Conservation (phyloP, 1,140 invertebrate genomes). For the Anagrus nilaparvatae region DNA sequence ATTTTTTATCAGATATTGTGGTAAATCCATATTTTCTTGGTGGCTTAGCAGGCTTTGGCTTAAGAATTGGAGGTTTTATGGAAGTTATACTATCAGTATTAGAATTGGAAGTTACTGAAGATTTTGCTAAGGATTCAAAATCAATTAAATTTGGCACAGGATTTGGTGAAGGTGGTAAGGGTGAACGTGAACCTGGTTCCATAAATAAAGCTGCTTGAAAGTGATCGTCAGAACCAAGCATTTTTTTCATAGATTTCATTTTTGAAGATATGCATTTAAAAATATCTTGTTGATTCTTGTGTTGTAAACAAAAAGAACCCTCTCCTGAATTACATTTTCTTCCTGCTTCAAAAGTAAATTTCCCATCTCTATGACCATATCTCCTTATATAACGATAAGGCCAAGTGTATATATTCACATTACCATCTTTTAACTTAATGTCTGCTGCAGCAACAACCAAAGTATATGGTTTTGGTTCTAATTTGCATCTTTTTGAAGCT, state of each 20-base stretch:
- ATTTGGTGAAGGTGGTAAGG: conserved; percentile 57
- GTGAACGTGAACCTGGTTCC: conserved; percentile 66
- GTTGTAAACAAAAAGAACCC: conserved; percentile 70
- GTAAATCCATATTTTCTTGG: conserved; percentile 49
- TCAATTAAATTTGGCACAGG: conserved; percentile 40
- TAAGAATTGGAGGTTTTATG: conserved; percentile 33
- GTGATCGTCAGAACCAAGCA: conserved; percentile 62
- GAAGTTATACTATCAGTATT: conserved; percentile 19
- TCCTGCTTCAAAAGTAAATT: conserved; percentile 85
- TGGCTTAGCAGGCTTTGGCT: conserved; percentile 55
- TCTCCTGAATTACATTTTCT: conserved; percentile 78
- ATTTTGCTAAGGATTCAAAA: conserved; percentile 25
- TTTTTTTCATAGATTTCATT: conserved; percentile 76
- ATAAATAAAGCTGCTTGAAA: conserved; percentile 61
- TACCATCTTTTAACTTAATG: conserved; percentile 59
- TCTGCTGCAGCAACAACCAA: conserved; percentile 61
- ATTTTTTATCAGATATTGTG: conserved; percentile 34
- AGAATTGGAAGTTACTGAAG: conserved; percentile 5
- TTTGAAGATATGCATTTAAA: conserved; percentile 66
- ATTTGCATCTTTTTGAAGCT: conserved; percentile 61
- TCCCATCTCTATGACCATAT: conserved; percentile 71
- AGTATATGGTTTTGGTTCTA: conserved; percentile 58
- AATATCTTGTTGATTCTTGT: conserved; percentile 69
- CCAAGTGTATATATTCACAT: conserved; percentile 67
- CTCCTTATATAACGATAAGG: conserved; percentile 75